Evolutionary conservation across 1,140 invertebrate genomes (phyloP).

Genomic region (Ditylenchus dipsaci): DNA sequence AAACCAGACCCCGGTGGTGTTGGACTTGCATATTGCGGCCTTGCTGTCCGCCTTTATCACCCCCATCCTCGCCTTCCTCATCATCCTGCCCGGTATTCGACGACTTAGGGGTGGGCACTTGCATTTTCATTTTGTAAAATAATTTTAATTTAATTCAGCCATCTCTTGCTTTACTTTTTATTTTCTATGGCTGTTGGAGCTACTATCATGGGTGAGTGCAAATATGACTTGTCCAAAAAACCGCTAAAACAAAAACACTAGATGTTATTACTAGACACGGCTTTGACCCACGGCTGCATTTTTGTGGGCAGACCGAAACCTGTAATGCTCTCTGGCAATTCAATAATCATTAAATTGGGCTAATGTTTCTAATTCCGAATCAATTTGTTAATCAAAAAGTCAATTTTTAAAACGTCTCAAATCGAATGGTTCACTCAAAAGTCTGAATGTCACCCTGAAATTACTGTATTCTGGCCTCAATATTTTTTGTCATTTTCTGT

Average conservation of each 20-base stretch:
- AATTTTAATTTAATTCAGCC: background rate
- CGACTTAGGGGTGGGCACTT: conserved; percentile 1
- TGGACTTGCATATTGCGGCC: conserved; percentile 37
- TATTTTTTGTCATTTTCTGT: too few relatives aligned
- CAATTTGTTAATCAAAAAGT: too few relatives aligned
- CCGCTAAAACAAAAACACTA: background rate
- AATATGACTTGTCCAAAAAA: conserved; percentile 5
- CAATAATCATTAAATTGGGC: too few relatives aligned
- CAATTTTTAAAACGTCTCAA: too few relatives aligned
- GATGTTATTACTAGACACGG: too few relatives aligned
- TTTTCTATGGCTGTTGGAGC: conserved; percentile 46
- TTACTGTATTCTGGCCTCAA: too few relatives aligned
- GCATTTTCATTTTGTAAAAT: background rate
- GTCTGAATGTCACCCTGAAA: too few relatives aligned
- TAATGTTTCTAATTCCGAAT: too few relatives aligned
- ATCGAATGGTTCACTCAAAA: background rate
- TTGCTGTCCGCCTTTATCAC: conserved; percentile 39
- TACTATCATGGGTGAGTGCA: conserved; percentile 33
- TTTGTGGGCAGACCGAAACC: too few relatives aligned
- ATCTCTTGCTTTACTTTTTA: conserved; percentile 45
- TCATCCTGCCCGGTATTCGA: conserved; percentile 50
- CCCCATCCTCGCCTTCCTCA: conserved; percentile 43
- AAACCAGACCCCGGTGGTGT: conserved; percentile 42
- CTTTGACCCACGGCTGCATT: too few relatives aligned
- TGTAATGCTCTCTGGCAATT: too few relatives aligned